These are phyloP conservation scores for Amphiprion clarkii DNA, from an alignment of 2,797 vertebrate genomes.

Conservation along the genomic window DNA sequence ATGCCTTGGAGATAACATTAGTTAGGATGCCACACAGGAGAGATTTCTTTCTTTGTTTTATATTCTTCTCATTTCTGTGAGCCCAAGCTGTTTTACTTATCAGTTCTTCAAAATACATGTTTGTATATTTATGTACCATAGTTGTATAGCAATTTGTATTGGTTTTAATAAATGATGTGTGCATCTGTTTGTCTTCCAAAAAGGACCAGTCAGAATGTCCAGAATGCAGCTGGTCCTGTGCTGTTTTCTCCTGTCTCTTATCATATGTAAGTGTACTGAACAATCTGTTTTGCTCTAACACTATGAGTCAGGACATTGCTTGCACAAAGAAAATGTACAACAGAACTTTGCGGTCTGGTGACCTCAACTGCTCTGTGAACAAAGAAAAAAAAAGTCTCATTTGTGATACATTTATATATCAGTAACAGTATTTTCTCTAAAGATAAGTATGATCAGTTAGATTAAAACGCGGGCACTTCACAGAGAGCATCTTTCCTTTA, in stretches of 20 bases:
- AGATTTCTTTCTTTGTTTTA: too few relatives aligned
- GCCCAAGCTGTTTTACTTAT: background rate
- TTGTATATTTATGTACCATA: too few relatives aligned
- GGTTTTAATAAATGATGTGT: constrained; percentile 7
- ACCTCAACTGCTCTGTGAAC: background rate
- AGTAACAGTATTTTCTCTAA: background rate
- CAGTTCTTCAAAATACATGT: background rate
- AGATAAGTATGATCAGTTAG: background rate
- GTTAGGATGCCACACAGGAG: too few relatives aligned
- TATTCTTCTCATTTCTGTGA: background rate
- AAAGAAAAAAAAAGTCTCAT: background rate
- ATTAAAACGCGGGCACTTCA: background rate
- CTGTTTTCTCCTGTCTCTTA: constrained; percentile 73
- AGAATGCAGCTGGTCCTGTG: constrained; percentile 74
- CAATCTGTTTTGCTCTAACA: constrained; percentile 25
- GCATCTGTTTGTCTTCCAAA: constrained; percentile 56
- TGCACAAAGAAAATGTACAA: constrained; percentile 1
- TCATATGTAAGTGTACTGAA: constrained; percentile 81
- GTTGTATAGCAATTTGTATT: background rate
- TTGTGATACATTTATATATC: constrained; percentile 3
- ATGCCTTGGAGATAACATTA: too few relatives aligned
- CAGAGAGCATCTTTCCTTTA: background rate
- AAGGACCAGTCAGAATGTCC: constrained; percentile 75
- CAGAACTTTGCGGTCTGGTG: background rate
- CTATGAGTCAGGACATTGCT: constrained; percentile 27